phyloP scores from a whole-genome alignment of 1,140 invertebrate genomes.

The Megalopta genalis region DNA sequence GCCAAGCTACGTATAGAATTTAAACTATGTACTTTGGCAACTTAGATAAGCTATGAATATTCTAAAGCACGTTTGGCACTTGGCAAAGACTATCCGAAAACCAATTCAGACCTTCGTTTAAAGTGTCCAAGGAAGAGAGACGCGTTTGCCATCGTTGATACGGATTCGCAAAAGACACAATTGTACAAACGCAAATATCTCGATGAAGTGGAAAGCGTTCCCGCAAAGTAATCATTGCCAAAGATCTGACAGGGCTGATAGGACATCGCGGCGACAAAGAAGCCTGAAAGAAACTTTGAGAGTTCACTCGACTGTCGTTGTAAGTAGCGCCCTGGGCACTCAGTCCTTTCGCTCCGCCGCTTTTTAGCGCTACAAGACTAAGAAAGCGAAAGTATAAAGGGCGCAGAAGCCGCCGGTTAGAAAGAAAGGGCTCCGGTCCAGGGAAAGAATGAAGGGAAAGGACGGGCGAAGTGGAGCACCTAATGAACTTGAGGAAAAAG shows the following conservation, averaged over 20 bases:
- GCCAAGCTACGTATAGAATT: too few species aligned
- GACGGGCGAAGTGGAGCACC: constrained; percentile 64
- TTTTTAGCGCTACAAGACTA: constrained; percentile 37
- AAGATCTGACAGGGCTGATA: constrained; percentile 69
- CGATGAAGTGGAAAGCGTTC: constrained; percentile 30
- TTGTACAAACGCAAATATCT: background rate
- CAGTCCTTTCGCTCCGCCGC: constrained; percentile 29
- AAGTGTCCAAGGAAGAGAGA: too few species aligned
- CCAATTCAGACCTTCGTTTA: too few species aligned
- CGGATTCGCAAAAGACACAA: background rate
- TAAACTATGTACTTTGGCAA: too few species aligned
- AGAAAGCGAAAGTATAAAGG: constrained; percentile 52
- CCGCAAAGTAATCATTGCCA: constrained; percentile 66
- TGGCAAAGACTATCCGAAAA: too few species aligned
- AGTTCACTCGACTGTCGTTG: constrained; percentile 59
- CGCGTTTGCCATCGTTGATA: background rate
- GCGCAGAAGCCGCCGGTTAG: constrained; percentile 35
- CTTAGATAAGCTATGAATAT: too few species aligned
- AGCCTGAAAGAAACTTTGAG: constrained; percentile 59
- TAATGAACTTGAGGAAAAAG: constrained; percentile 72
- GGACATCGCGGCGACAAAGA: constrained; percentile 61
- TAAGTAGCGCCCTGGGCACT: constrained; percentile 54
- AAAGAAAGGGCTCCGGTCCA: constrained; percentile 55
- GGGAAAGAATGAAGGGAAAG: constrained; percentile 37
- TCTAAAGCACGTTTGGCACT: too few species aligned